Conservation (phyloP, 1,140 invertebrate species). For the Phymastichus coffea region DNA sequence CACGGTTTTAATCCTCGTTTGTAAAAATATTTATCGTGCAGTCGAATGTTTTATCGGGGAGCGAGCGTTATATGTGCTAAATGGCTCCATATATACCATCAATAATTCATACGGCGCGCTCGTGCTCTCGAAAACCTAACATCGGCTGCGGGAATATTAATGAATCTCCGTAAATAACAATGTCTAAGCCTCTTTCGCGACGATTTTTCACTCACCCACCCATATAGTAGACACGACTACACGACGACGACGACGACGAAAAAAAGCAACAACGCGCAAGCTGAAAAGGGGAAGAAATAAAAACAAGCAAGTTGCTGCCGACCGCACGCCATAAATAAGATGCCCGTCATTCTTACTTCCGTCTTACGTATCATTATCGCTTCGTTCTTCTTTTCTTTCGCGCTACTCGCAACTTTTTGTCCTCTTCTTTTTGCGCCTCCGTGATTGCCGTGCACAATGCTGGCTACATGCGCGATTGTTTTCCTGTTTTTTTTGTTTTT, state of each 20-base stretch:
- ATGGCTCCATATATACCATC: neutral
- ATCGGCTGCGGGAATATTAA: conserved; percentile 4
- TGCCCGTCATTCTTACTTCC: conserved; percentile 23
- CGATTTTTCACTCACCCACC: conserved; percentile 14
- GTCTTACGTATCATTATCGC: conserved; percentile 21
- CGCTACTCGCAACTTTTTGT: neutral
- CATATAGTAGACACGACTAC: neutral
- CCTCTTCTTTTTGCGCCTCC: neutral
- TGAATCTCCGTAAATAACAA: conserved; percentile 18
- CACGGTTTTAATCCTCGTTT: too few relatives aligned
- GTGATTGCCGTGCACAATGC: conserved; percentile 14
- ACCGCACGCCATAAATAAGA: conserved; percentile 15
- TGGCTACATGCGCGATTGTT: neutral
- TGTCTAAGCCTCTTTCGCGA: conserved; percentile 4
- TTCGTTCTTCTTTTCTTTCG: neutral
- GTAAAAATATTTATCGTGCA: too few relatives aligned
- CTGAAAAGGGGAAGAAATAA: neutral
- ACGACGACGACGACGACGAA: too few relatives aligned
- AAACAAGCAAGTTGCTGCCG: neutral
- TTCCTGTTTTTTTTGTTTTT: neutral
- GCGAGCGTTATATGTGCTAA: too few relatives aligned
- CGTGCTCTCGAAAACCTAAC: neutral
- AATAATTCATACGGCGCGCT: neutral
- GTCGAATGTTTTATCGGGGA: too few relatives aligned
- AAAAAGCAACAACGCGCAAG: conserved; percentile 1